Percentiles rank a stretch among this genome's conserved stretches.
Evolutionary conservation across 1,140 invertebrate species (phyloP).

Genomic region (Drosophila kurseongensis): DNA sequence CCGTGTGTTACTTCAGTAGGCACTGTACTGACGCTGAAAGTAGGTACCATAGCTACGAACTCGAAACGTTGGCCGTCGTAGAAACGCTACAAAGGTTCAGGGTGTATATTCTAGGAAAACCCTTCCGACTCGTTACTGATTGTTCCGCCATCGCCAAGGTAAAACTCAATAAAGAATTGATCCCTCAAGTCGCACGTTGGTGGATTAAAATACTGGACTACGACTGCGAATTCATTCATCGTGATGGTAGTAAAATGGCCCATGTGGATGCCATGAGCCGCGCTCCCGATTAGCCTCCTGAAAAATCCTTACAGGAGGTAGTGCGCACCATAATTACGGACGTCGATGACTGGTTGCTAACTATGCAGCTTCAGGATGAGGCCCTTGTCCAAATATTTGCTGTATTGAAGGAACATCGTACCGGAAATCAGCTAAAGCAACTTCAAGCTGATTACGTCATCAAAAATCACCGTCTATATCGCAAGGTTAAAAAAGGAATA

Average conservation of each 20-base stretch:
- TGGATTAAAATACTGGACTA: neutral
- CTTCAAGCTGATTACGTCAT: neutral
- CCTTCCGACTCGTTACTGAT: neutral
- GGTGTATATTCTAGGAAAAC: neutral
- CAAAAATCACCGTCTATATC: neutral
- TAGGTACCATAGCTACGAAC: neutral
- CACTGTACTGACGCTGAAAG: neutral
- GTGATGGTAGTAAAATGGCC: neutral
- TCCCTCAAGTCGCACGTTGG: neutral
- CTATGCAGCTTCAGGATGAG: neutral
- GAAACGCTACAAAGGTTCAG: neutral
- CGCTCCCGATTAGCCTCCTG: neutral
- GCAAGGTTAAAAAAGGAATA: neutral
- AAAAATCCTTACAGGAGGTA: neutral
- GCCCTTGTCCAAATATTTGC: neutral
- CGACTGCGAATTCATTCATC: neutral
- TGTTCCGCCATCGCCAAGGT: neutral
- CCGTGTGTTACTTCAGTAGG: neutral
- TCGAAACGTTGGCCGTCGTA: neutral
- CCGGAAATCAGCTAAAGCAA: neutral
- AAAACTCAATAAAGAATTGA: neutral
- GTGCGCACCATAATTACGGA: neutral
- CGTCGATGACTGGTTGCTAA: neutral
- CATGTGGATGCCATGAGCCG: neutral
- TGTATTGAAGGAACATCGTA: neutral